These are phyloP conservation scores for Paracentrotus lividus DNA, from an alignment of 53 echinoderm and acorn worm genomes.

Conservation along the genomic window DNA sequence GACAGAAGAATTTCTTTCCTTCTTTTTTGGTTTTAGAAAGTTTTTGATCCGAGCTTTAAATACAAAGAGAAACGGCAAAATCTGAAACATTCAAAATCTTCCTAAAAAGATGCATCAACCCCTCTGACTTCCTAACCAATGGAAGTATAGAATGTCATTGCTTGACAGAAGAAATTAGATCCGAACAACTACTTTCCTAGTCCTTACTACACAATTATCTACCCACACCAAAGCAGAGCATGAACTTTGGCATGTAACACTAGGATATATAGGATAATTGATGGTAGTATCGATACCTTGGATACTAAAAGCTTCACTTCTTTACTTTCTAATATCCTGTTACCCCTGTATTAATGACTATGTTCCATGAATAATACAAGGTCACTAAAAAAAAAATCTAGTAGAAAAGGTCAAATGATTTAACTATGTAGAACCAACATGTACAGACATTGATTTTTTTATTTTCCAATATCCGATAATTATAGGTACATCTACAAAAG, in stretches of 20 bases:
- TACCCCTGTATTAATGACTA: not conserved
- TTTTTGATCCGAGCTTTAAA: too few relatives aligned
- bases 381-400: not conserved
- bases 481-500: too few relatives aligned
- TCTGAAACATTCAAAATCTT: not conserved
- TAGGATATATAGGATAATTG: not conserved
- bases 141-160: not conserved
- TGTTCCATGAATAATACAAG: slow-evolving; percentile 13
- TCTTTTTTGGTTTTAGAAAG: too few relatives aligned
- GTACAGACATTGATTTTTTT: too few relatives aligned
- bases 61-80: not conserved
- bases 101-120: not conserved
- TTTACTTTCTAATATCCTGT: not conserved
- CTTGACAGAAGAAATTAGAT: not conserved
- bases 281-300: not conserved
- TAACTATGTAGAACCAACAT: too few relatives aligned
- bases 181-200: not conserved
- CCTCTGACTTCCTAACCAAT: not conserved
- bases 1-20: not conserved
- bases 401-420: too few relatives aligned
- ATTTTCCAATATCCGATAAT: too few relatives aligned
- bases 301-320: not conserved
- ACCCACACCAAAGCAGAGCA: not conserved
- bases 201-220: not conserved
- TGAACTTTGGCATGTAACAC: not conserved